Conservation (phyloP, 2,797 vertebrate genomes). For the Helarctos malayanus region DNA sequence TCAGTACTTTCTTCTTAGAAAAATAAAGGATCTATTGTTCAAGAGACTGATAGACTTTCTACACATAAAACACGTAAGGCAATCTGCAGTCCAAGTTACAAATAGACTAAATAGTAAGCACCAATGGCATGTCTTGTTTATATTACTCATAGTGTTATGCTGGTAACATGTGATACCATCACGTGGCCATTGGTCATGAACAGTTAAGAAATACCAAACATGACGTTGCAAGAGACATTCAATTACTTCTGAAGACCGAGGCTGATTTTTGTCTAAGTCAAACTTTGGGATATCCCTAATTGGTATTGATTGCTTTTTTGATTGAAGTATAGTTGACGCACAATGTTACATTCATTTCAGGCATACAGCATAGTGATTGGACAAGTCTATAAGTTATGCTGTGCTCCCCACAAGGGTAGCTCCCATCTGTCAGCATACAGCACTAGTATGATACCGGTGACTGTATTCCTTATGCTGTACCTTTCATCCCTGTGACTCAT, state of each 20-base stretch:
- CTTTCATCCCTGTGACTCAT: background rate
- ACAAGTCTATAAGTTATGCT: background rate
- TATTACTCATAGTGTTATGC: background rate
- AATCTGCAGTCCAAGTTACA: background rate
- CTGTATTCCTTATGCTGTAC: background rate
- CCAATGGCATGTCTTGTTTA: constrained; percentile 20
- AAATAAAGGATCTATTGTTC: constrained; percentile 6
- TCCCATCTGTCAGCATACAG: background rate
- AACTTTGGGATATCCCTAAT: background rate
- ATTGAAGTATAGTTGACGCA: background rate
- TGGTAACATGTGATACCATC: constrained; percentile 39
- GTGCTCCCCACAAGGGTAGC: background rate
- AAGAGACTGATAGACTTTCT: constrained; percentile 54
- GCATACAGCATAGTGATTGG: background rate
- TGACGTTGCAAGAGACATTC: background rate
- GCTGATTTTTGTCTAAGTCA: constrained; percentile 52
- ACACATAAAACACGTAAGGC: background rate
- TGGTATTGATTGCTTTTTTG: background rate
- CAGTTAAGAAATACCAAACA: constrained; percentile 1
- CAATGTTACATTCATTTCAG: background rate
- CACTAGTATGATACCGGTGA: background rate
- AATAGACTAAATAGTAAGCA: background rate
- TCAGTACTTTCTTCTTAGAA: background rate
- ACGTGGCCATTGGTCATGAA: background rate
- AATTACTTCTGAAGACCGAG: constrained; percentile 26